Base-by-base conservation (phyloP, 2,888 invertebrate species). In the Lasioglossum vierecki region DNA sequence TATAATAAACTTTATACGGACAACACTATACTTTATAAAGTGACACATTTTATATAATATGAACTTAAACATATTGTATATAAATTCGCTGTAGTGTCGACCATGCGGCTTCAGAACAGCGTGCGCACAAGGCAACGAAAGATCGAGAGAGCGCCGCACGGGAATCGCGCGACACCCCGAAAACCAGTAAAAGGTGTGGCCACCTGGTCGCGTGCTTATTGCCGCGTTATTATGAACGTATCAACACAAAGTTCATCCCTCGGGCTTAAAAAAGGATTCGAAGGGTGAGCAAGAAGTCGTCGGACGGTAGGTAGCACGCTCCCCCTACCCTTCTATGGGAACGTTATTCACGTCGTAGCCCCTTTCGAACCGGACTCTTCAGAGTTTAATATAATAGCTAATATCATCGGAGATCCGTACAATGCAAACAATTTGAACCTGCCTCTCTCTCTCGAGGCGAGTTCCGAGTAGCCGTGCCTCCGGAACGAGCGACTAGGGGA, bases 321-420 rank as follows among this genome's bases (percentile, higher is more conserved):
- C 85, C 85, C 77, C 79, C 66, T 22, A 68, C 80, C n/a, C n/a
- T 57, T 57, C 57, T 4, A 57, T n/a, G 57, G 57, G n/a, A 80
- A 63, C 86, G 87, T 79, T 74, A 87, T 77, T 88, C 85, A 84
- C 79, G 66, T 76, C 76, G 80, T 80, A 68, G 79, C 80, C 86
- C 82, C 87, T 82, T 87, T 81, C 90, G 81, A 80, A 68, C 85
- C 84, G 87, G 90, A 89, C 88, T 90, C 92, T 91, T 91, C 90
- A 90, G 91, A 93, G 93, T 93, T 93, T 93, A 93, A 93, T 93
- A 93, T 92, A 93, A 93, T 92, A 90, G 92, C 90, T 92, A 93
- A 93, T 93, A 93, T 92, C 91, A 91, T 90, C 91, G 91, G 91
- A 90, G 91, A 93, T 93, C 90, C 90, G 89, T 86, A 92, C 92